Evolutionary conservation across 2,113 vertebrate species (phyloP).

Genomic region (Varanus komodoensis): DNA sequence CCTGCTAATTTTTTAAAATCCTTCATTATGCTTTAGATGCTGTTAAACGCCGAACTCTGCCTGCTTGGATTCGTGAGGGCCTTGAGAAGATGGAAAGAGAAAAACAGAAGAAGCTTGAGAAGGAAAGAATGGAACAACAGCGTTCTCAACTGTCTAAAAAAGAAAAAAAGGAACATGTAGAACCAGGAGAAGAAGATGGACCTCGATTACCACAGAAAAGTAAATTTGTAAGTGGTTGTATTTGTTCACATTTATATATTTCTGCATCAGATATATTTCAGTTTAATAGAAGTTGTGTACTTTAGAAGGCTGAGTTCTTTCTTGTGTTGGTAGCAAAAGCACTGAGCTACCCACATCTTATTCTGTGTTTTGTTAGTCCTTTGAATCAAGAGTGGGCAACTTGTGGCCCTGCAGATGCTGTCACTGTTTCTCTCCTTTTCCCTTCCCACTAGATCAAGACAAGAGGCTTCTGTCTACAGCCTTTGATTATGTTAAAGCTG

Average conservation of each 20-base stretch:
- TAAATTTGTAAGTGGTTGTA: conserved; percentile 93
- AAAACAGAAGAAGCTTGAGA: conserved; percentile 96
- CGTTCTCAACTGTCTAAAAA: conserved; percentile 91
- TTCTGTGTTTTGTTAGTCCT: background rate
- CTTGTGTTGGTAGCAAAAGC: background rate
- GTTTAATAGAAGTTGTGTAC: background rate
- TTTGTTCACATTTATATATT: background rate
- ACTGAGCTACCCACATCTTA: background rate
- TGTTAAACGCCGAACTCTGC: conserved; percentile 94
- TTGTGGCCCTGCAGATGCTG: background rate
- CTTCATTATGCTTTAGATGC: conserved; percentile 82
- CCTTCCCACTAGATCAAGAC: too few relatives aligned
- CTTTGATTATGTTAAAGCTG: too few relatives aligned
- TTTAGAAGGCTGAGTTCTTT: background rate
- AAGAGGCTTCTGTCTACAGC: too few relatives aligned
- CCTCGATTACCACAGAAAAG: conserved; percentile 94
- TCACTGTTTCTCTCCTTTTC: too few relatives aligned
- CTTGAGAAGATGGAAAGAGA: conserved; percentile 99
- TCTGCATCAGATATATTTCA: background rate
- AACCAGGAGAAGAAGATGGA: conserved; percentile 85
- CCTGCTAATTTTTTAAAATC: conserved; percentile 35
- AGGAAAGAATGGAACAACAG: conserved; percentile 94
- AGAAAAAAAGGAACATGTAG: conserved; percentile 82
- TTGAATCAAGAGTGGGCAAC: background rate
- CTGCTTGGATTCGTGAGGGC: conserved; percentile 98